Conservation (phyloP, 2,113 vertebrate species). For the Cinclus cinclus region DNA sequence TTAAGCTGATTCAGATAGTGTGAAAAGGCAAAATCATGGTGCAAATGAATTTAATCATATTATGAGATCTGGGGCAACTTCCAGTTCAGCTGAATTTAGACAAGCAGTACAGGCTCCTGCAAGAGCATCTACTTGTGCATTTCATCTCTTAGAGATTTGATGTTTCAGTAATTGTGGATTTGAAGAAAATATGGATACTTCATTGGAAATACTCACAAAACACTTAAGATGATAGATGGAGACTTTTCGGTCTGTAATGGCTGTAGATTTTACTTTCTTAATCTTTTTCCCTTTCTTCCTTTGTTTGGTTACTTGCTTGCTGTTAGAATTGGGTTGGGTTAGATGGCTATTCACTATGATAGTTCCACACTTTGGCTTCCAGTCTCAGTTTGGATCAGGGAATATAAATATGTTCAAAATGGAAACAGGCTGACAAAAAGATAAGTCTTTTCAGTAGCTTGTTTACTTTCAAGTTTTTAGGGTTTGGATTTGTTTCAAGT, state of each 20-base stretch:
- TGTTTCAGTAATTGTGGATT: neutral
- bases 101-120: neutral
- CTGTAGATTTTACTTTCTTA: neutral
- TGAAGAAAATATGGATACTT: neutral
- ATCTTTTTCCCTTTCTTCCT: neutral
- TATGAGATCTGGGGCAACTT: neutral
- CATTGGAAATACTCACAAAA: neutral
- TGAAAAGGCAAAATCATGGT: neutral
- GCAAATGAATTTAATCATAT: neutral
- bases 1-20: neutral
- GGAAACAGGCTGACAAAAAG: neutral
- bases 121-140: neutral
- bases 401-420: neutral
- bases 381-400: neutral
- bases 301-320: neutral
- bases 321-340: neutral
- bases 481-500: neutral
- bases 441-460: neutral
- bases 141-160: neutral
- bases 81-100: neutral
- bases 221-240: neutral
- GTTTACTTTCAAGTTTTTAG: neutral
- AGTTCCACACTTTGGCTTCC: neutral
- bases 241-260: neutral
- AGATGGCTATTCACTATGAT: neutral